Percentiles rank a stretch among this genome's conserved stretches.
Evolutionary conservation across 2,888 invertebrate genomes (phyloP).

Genomic region (Drosophila maculinotata): DNA sequence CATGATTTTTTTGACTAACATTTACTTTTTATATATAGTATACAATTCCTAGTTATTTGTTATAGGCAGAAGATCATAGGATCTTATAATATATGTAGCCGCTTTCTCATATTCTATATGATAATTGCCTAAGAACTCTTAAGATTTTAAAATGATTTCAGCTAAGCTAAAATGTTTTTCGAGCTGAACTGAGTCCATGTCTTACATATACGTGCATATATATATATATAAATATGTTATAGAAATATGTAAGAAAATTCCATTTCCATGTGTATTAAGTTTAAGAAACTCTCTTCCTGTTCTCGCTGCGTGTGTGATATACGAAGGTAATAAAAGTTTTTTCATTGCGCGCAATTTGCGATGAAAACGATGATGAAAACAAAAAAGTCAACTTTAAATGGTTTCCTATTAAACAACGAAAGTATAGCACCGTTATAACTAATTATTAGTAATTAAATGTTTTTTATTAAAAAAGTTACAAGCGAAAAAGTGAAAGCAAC

Average conservation of each 20-base stretch:
- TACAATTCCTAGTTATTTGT: too few relatives aligned
- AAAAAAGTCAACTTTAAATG: conserved; percentile 52
- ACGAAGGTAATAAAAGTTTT: conserved; percentile 75
- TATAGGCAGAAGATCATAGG: too few relatives aligned
- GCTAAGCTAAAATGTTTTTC: not conserved
- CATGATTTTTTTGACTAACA: too few relatives aligned
- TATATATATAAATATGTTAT: not conserved
- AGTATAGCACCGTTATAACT: conserved; percentile 39
- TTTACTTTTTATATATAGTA: too few relatives aligned
- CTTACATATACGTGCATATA: conserved; percentile 1
- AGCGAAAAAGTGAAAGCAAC: conserved; percentile 37
- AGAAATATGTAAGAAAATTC: not conserved
- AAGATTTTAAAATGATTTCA: conserved; percentile 22
- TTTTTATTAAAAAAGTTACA: conserved; percentile 77
- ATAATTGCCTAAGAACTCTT: conserved; percentile 8
- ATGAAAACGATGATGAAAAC: conserved; percentile 13
- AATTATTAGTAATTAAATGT: conserved; percentile 77
- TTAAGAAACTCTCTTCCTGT: conserved; percentile 21
- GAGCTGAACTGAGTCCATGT: conserved; percentile 1
- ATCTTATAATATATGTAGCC: not conserved
- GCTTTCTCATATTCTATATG: not conserved
- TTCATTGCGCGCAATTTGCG: conserved; percentile 27
- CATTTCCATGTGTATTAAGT: conserved; percentile 28
- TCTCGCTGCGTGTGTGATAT: conserved; percentile 43
- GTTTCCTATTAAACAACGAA: conserved; percentile 64